These are phyloP conservation scores for Lepidocyrtoides sp. DNA, from an alignment of 2,888 invertebrate genomes.

Conservation along the genomic window DNA sequence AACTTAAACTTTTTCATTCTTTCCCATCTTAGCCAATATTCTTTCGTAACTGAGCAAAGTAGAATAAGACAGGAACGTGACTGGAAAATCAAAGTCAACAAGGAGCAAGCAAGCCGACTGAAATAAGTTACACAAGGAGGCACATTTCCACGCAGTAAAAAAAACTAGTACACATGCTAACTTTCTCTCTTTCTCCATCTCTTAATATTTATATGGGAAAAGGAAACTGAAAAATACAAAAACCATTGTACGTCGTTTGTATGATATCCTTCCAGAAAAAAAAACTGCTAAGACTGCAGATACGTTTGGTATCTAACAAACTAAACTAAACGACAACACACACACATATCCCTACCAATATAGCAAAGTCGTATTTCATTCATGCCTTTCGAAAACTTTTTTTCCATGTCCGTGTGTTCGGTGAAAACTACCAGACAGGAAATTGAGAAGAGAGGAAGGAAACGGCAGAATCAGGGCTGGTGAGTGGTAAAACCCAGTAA, in stretches of 20 bases:
- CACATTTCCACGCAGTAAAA: conserved; percentile 37
- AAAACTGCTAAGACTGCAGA: conserved; percentile 27
- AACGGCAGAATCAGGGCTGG: conserved; percentile 42
- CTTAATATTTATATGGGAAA: neutral
- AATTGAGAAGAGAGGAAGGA: conserved; percentile 60
- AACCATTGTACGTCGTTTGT: neutral
- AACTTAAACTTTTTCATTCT: neutral
- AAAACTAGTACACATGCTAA: conserved; percentile 32
- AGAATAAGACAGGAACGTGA: conserved; percentile 76
- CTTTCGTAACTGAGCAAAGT: conserved; percentile 24
- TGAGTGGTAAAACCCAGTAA: conserved; percentile 6
- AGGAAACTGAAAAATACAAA: neutral
- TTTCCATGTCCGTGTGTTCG: neutral
- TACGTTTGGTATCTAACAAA: neutral
- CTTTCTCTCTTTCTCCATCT: conserved; percentile 17
- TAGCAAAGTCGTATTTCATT: conserved; percentile 31
- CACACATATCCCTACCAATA: too few species aligned
- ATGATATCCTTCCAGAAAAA: neutral
- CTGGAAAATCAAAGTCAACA: conserved; percentile 70
- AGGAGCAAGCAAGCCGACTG: conserved; percentile 48
- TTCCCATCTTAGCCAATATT: neutral
- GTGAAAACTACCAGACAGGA: conserved; percentile 36
- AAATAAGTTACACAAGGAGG: conserved; percentile 52
- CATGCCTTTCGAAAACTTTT: conserved; percentile 29
- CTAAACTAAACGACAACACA: conserved; percentile 19